Conservation (phyloP, 2,888 invertebrate genomes). For the Diploptera punctata region DNA sequence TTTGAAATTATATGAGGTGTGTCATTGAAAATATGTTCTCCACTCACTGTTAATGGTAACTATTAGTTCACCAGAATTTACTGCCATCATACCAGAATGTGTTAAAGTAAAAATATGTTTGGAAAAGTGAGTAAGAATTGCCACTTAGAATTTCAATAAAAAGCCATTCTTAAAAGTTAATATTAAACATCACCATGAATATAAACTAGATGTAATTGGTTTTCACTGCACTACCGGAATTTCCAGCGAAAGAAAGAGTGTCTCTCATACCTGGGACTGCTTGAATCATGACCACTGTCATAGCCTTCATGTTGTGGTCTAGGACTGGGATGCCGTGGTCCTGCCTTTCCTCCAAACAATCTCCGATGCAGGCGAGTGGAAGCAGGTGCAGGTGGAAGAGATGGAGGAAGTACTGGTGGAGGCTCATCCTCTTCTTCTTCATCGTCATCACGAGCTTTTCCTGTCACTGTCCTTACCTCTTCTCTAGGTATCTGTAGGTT, state of each 20-base stretch:
- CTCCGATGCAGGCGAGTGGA: slow-evolving; percentile 32
- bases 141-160: too few relatives aligned
- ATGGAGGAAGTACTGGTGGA: slow-evolving; percentile 35
- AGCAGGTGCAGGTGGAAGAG: slow-evolving; percentile 58
- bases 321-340: neutral
- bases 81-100: too few relatives aligned
- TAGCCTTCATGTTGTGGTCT: slow-evolving; percentile 21
- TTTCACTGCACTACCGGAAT: neutral
- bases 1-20: too few relatives aligned
- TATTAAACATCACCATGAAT: too few relatives aligned
- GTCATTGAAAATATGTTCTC: too few relatives aligned
- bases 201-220: too few relatives aligned
- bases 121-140: too few relatives aligned
- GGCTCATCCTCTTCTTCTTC: slow-evolving; percentile 37
- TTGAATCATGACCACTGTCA: slow-evolving; percentile 81
- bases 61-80: too few relatives aligned
- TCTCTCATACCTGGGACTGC: slow-evolving; percentile 27
- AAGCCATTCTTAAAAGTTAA: too few relatives aligned
- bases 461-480: slow-evolving; percentile 51
- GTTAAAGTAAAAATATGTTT: too few relatives aligned
- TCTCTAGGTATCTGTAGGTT: neutral
- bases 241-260: neutral
- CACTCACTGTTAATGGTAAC: too few relatives aligned
- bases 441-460: slow-evolving; percentile 52
- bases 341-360: slow-evolving; percentile 23